Conservation (phyloP, 2,888 invertebrate species). For the Epirrita christyi region DNA sequence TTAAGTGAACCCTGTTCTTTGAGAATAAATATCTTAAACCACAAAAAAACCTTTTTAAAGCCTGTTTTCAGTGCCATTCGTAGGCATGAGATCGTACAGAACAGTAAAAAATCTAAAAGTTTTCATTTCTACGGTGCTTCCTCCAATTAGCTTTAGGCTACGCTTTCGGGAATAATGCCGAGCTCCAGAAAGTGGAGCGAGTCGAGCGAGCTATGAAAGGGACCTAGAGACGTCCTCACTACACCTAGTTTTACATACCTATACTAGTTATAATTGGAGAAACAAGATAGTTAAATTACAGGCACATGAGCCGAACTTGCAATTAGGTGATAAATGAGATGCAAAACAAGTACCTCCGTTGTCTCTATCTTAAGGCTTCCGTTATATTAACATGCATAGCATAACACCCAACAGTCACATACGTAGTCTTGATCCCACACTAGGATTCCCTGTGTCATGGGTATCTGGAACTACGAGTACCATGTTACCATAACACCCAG, state of each 20-base stretch:
- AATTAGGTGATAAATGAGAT: no score
- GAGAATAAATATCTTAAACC: no score
- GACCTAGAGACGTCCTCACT: slow-evolving; percentile 15
- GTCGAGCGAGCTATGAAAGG: slow-evolving; percentile 33
- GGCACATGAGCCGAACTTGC: no score
- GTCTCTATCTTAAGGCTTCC: no score
- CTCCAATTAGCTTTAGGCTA: slow-evolving; percentile 41
- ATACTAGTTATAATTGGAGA: not conserved
- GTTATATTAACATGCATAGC: no score
- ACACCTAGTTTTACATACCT: not conserved
- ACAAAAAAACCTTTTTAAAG: slow-evolving; percentile 6
- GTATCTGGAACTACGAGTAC: no score
- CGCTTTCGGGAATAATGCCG: slow-evolving; percentile 39
- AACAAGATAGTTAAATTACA: not conserved
- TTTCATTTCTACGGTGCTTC: slow-evolving; percentile 38
- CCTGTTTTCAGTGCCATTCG: slow-evolving; percentile 10
- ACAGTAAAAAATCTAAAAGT: slow-evolving; percentile 34
- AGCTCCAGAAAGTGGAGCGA: slow-evolving; percentile 35
- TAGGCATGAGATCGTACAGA: slow-evolving; percentile 20
- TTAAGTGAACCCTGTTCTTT: no score
- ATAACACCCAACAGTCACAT: no score
- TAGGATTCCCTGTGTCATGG: no score
- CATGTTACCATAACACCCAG: no score
- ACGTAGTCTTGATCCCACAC: no score
- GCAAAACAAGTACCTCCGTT: no score